Percentiles rank a stretch among this genome's conserved stretches.
Conservation (phyloP, 2,888 invertebrate species). For the Rhagium mordax region DNA sequence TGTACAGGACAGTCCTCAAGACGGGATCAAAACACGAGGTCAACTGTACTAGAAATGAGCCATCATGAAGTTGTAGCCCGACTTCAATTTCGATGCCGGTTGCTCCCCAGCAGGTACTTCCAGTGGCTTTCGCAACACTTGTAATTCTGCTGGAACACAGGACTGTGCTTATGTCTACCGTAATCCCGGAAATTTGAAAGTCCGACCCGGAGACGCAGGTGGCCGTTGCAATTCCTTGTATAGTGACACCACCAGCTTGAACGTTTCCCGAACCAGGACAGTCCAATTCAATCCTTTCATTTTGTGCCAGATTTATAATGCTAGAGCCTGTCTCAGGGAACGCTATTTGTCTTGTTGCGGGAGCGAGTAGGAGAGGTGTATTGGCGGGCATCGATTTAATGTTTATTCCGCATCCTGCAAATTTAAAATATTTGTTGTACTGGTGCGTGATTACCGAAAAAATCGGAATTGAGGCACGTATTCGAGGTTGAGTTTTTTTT, state of each 20-base stretch:
- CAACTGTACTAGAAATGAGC: conserved; percentile 18
- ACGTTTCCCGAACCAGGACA: conserved; percentile 37
- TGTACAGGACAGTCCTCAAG: conserved; percentile 72
- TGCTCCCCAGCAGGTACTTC: conserved; percentile 68
- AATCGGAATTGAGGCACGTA: too few species aligned
- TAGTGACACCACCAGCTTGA: conserved; percentile 4
- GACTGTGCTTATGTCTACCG: conserved; percentile 66
- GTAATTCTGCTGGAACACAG: conserved; percentile 68
- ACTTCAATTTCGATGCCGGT: conserved; percentile 71
- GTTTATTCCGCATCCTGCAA: conserved; percentile 43
- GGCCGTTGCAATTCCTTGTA: conserved; percentile 22
- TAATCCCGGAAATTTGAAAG: conserved; percentile 40
- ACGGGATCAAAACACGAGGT: conserved; percentile 71
- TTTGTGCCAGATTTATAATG: conserved; percentile 5
- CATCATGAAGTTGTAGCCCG: conserved; percentile 60
- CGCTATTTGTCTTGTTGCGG: conserved; percentile 25
- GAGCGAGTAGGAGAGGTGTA: conserved; percentile 41
- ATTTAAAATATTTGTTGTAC: background rate
- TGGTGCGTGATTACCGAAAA: too few species aligned
- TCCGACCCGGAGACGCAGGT: conserved; percentile 50
- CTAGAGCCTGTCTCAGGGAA: conserved; percentile 25
- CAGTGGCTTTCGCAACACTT: conserved; percentile 68
- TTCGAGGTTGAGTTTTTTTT: too few species aligned
- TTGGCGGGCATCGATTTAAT: conserved; percentile 36
- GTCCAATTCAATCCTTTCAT: conserved; percentile 27